Conservation (phyloP, 1,140 invertebrate species). For the Zaprionus ornatus region DNA sequence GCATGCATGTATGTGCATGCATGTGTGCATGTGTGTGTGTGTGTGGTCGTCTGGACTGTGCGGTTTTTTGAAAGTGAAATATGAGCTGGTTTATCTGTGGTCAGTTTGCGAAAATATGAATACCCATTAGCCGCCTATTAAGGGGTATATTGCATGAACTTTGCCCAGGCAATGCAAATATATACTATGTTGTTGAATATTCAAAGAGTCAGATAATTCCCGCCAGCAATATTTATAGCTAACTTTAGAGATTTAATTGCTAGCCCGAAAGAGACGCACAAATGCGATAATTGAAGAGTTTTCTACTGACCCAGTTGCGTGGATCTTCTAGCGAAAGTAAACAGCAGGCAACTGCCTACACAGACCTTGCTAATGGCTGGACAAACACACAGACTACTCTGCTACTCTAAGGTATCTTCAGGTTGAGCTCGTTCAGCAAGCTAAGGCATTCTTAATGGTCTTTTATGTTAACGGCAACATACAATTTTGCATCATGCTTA, state of each 20-base stretch:
- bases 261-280: not conserved
- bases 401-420: constrained; percentile 17
- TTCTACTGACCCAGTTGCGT: constrained; percentile 1
- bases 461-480: constrained; percentile 26
- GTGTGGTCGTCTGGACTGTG: constrained; percentile 52
- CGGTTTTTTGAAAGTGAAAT: constrained; percentile 55
- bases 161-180: not conserved
- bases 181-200: not conserved
- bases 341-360: not conserved
- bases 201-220: not conserved
- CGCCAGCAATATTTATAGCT: not conserved
- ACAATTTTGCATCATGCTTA: constrained; percentile 29
- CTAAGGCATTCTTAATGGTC: constrained; percentile 46
- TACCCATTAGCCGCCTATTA: not conserved
- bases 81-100: constrained; percentile 55
- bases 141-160: not conserved
- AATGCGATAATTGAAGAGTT: not conserved
- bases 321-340: constrained; percentile 12
- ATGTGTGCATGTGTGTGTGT: constrained; percentile 63
- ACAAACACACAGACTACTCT: not conserved
- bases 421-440: constrained; percentile 1
- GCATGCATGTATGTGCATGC: not conserved
- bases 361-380: not conserved
- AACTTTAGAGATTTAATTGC: not conserved
- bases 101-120: constrained; percentile 25